These are phyloP conservation scores for Anastrepha obliqua DNA, from an alignment of 1,140 invertebrate species.

Conservation along the genomic window DNA sequence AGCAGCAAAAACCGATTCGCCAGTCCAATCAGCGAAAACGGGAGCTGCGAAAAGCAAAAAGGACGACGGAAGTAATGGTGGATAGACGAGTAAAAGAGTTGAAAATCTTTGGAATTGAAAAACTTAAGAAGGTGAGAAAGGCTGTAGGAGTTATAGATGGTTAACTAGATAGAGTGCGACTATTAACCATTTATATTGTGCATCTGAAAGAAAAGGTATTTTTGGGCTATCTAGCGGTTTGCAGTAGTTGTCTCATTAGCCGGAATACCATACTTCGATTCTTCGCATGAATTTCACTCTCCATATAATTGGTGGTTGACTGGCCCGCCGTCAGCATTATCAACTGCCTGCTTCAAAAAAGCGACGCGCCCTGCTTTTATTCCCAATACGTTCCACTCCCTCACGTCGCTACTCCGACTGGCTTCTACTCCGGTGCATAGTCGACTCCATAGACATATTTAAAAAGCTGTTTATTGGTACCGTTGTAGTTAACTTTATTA, in stretches of 20 bases:
- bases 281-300: background rate
- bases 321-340: background rate
- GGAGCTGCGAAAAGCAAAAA: slow-evolving; percentile 21
- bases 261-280: background rate
- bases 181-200: background rate
- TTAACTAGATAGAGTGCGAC: background rate
- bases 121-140: background rate
- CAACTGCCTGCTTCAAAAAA: background rate
- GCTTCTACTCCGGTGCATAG: background rate
- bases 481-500: slow-evolving; percentile 29
- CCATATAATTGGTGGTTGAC: background rate
- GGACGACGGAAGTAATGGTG: background rate
- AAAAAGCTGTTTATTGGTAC: background rate
- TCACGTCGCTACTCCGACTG: background rate
- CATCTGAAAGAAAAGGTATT: too few relatives aligned
- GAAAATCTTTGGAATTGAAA: slow-evolving; percentile 14
- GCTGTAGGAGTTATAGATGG: background rate
- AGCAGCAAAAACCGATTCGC: background rate
- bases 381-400: slow-evolving; percentile 2
- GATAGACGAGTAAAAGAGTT: background rate
- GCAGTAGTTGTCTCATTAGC: too few relatives aligned
- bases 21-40: background rate
- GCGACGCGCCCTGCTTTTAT: slow-evolving; percentile 25
- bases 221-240: too few relatives aligned
- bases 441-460: slow-evolving; percentile 15